Conservation (phyloP, 2,113 vertebrate species). For the Haliaeetus leucogaster region DNA sequence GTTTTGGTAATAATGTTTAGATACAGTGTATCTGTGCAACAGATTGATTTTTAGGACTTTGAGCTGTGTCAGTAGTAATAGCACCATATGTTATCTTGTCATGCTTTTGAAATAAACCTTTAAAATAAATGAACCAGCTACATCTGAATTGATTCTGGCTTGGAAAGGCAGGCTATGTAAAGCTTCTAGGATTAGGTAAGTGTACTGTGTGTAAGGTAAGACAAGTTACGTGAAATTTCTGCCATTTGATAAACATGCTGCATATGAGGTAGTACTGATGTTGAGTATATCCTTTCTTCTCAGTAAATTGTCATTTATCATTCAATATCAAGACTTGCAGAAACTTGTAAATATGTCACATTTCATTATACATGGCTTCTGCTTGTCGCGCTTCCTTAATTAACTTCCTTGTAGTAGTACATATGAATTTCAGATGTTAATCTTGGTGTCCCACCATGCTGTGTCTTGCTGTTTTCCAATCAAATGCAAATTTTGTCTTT, state of each 20-base stretch:
- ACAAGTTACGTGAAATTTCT: not conserved
- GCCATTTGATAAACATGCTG: not conserved
- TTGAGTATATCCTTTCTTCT: not conserved
- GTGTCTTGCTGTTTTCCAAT: not conserved
- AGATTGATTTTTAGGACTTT: not conserved
- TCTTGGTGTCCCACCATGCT: not conserved
- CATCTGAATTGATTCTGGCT: not conserved
- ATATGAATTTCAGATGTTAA: not conserved
- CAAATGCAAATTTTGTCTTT: not conserved
- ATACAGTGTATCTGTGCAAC: not conserved
- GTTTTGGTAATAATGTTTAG: not conserved
- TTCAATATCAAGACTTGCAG: not conserved
- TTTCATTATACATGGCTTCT: constrained; percentile 39
- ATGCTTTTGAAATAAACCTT: not conserved
- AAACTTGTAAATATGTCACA: not conserved
- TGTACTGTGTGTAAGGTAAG: not conserved
- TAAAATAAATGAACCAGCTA: not conserved
- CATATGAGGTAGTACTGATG: not conserved
- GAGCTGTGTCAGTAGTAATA: not conserved
- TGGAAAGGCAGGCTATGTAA: not conserved
- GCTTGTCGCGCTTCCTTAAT: not conserved
- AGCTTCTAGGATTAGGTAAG: constrained; percentile 10
- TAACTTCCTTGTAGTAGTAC: not conserved
- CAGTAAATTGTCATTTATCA: not conserved
- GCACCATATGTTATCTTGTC: not conserved